These are phyloP conservation scores for Agrochola circellaris DNA, from an alignment of 2,888 invertebrate genomes.

Conservation along the genomic window DNA sequence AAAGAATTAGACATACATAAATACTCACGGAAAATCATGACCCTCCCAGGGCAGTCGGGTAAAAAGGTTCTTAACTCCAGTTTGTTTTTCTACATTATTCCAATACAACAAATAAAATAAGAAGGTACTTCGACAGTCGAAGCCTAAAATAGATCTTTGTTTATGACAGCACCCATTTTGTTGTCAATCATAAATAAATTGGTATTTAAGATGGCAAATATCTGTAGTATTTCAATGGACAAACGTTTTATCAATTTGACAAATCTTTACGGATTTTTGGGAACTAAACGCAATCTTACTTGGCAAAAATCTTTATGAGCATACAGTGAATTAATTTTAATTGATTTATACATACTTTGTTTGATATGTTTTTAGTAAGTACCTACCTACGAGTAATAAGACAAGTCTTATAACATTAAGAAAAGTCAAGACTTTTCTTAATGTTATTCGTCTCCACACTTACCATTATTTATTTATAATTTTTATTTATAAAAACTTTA, in stretches of 20 bases:
- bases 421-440: no score
- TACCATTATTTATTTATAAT: no score
- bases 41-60: no score
- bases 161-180: slow-evolving; percentile 21
- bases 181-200: slow-evolving; percentile 31
- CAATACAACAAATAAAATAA: not conserved
- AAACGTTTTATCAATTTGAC: not conserved
- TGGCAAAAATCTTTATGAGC: not conserved
- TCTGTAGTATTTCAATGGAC: not conserved
- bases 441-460: no score
- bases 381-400: no score
- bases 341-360: not conserved
- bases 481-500: no score
- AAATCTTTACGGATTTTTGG: not conserved
- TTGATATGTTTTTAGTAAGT: not conserved
- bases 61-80: not conserved
- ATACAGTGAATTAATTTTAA: not conserved
- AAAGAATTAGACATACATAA: no score
- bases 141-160: slow-evolving; percentile 11
- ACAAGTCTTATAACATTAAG: no score
- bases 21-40: no score
- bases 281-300: not conserved
- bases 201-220: not conserved
- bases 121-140: not conserved
- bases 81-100: not conserved